phyloP scores from a whole-genome alignment of 1,140 invertebrate species.

The Elymnias hypermnestra region DNA sequence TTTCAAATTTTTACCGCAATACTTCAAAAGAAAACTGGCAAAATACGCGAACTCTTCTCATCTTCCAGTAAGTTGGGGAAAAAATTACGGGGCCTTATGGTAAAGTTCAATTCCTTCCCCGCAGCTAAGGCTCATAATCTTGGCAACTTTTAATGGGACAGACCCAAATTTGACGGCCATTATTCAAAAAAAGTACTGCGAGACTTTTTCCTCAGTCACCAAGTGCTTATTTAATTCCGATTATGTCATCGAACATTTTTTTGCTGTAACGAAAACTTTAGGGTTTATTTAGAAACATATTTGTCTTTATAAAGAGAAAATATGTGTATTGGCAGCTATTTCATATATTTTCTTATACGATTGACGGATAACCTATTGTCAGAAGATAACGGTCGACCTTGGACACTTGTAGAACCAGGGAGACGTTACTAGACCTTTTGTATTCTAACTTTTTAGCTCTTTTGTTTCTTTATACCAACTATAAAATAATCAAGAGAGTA shows the following conservation, averaged over 20 bases:
- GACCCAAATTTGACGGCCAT: conserved; percentile 60
- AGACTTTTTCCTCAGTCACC: conserved; percentile 33
- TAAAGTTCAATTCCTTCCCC: conserved; percentile 52
- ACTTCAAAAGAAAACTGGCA: neutral
- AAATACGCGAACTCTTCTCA: conserved; percentile 7
- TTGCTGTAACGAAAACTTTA: too few relatives aligned
- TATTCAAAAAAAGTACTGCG: conserved; percentile 56
- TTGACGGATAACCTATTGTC: too few relatives aligned
- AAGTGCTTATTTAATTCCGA: conserved; percentile 43
- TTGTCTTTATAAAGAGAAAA: too few relatives aligned
- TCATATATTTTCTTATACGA: too few relatives aligned
- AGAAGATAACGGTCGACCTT: too few relatives aligned
- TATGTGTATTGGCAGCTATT: too few relatives aligned
- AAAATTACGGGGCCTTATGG: conserved; percentile 50
- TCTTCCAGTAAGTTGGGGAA: conserved; percentile 18
- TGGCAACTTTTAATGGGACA: conserved; percentile 70
- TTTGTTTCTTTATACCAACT: too few relatives aligned
- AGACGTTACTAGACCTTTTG: too few relatives aligned
- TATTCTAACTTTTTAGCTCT: too few relatives aligned
- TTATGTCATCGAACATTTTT: conserved; percentile 36
- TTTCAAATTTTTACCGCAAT: neutral
- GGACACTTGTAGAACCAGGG: too few relatives aligned
- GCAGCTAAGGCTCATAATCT: conserved; percentile 67
- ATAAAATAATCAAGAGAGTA: too few relatives aligned
- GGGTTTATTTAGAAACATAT: too few relatives aligned